Evolutionary conservation across 2,113 vertebrate species (phyloP), one percentile per base, ranked within the genome.

Genomic region (Calidris pygmaea): DNA sequence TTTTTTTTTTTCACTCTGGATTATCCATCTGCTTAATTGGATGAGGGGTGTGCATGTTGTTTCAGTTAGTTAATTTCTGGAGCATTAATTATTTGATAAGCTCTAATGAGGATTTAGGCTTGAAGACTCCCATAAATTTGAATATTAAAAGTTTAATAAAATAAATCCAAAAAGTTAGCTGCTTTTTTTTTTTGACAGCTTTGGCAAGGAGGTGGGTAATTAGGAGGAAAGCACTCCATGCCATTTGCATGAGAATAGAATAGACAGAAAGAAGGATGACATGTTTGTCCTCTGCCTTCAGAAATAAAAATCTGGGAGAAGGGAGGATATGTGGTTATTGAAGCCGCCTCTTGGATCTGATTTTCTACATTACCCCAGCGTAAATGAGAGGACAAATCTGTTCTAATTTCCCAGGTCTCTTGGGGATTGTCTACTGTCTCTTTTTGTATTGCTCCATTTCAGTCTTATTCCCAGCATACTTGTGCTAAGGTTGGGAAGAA

Each of bases 11-110:
- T 11, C 21, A 30, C 41, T 70, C 58, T 93, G 90, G 75, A 94
- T 94, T 94, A 92, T 92, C 75, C 78, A 85, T 81, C 91, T 93
- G 87, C 85, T 87, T 94, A 94, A 94, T 90, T 97, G 75, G 65
- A 95, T 92, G 90, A 91, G 39, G 63, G 24, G 41, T 62, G 53
- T 87, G 75, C 72, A 19, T 63, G 85, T 85, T 94, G 85, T 85
- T 96, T 90, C 85, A 90, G 82, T 68, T 65, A 95, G 91, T 89
- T 96, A 96, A 93, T 94, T 97, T 95, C 88, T 96, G 55, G 47
- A 96, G 58, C 56, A 52, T 78, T 96, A 93, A 96, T 97, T 93
- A 94, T 92, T 93, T 94, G 91, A 90, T 96, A 96, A 96, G 78
- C 71, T 58, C 37, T 95, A 94, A 80, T 87, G 85, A 94, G 85